Evolutionary conservation across 2,888 invertebrate genomes (phyloP), one percentile per base, ranked within the genome.

Genomic region (Piscicola geometra): DNA sequence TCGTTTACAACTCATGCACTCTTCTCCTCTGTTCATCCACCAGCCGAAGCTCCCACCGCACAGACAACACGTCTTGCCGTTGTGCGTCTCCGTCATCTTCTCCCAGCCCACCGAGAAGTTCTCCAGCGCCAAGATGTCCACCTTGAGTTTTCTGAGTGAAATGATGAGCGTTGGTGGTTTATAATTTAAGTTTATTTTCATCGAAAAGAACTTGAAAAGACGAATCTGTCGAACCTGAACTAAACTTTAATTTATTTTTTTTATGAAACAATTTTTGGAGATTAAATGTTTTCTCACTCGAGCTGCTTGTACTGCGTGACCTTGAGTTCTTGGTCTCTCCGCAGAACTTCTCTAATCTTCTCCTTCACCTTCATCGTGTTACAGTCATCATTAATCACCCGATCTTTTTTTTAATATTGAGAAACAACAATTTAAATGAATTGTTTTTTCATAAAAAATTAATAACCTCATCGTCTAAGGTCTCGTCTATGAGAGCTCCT

Each of bases 281-380:
- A 9, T 15, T 47, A 21, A 21, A 47, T 47, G 21, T 15, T 15
- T 47, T 56, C n/a, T 56, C n/a, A 56, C 60, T 67, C 68, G 15
- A 67, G 35, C 30, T 67, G 32, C 30, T 32, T 35, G 32, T 30
- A 35, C 68, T 67, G 68, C 12, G 30, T 32, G 50, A 41, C 41
- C 15, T 71, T 52, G 36, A 71, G 30, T 50, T 71, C 71, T 52
- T 71, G 50, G 32, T 71, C 71, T 71, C 71, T 47, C 52, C 33
- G 28, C 25, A 71, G 28, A 25, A 71, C 71, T 5, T 71, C 52
- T 0, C 21, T 32, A 28, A 71, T 71, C 71, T 71, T 71, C 52
- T 52, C 60, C n/a, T 56, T 56, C n/a, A 56, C 60, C 60, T 56
- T 3, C n/a, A 3, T 25, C 5, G n/a, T 56, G n/a, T 25, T 15